phyloP scores from a whole-genome alignment of 1,140 invertebrate genomes.

The Hermatobates lingyangjiaoensis region DNA sequence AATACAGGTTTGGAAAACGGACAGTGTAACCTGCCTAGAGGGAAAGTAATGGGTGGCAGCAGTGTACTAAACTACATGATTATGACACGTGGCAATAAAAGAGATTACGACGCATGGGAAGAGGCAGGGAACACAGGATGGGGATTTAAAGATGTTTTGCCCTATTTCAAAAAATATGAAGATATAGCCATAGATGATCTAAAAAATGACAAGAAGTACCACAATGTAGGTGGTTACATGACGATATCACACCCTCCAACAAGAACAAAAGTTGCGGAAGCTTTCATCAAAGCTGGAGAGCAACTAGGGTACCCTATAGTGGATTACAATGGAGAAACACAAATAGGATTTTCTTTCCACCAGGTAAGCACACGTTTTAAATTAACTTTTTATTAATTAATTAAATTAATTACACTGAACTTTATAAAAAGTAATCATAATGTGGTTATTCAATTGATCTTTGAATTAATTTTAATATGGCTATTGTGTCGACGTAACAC shows the following conservation, averaged over 20 bases:
- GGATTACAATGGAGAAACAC: constrained; percentile 29
- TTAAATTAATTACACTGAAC: too few species aligned
- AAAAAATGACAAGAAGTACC: constrained; percentile 32
- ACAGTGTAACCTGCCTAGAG: constrained; percentile 35
- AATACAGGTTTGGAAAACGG: constrained; percentile 21
- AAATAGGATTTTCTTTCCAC: constrained; percentile 26
- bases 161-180: constrained; percentile 73
- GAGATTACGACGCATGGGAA: constrained; percentile 84
- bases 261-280: constrained; percentile 30
- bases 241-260: constrained; percentile 42
- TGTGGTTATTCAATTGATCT: too few species aligned
- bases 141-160: constrained; percentile 67
- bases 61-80: constrained; percentile 78
- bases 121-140: constrained; percentile 66
- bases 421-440: too few species aligned
- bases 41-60: constrained; percentile 50
- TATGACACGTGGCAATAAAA: constrained; percentile 63
- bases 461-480: too few species aligned
- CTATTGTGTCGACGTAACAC: too few species aligned
- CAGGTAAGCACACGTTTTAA: constrained; percentile 24
- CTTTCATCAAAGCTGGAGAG: constrained; percentile 28
- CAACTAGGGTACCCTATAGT: constrained; percentile 30
- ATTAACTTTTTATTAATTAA: too few species aligned
- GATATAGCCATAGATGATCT: constrained; percentile 32
- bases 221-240: constrained; percentile 41